phyloP scores from a whole-genome alignment of 2,888 invertebrate genomes.

The Nebria brevicollis region DNA sequence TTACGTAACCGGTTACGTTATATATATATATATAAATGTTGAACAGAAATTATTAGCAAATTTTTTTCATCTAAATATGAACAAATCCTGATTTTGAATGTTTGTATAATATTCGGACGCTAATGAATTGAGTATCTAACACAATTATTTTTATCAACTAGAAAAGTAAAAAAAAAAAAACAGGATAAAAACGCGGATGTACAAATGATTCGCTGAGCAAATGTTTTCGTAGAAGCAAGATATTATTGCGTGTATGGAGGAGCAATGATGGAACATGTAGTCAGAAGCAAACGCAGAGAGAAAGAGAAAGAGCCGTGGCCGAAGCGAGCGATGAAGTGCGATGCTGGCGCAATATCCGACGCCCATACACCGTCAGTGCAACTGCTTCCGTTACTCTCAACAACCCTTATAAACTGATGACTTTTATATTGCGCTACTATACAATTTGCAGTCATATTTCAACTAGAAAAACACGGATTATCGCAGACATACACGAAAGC shows the following conservation, averaged over 20 bases:
- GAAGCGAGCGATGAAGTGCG: constrained; percentile 37
- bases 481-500: background rate
- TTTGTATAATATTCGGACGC: background rate
- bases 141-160: background rate
- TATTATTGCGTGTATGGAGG: background rate
- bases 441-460: constrained; percentile 45
- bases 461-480: constrained; percentile 36
- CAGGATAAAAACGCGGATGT: background rate
- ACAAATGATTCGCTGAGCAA: constrained; percentile 11
- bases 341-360: constrained; percentile 45
- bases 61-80: too few relatives aligned
- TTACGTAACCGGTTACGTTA: background rate
- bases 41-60: too few relatives aligned
- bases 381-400: constrained; percentile 45
- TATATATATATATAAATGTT: background rate
- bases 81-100: background rate
- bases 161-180: background rate
- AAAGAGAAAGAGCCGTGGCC: background rate
- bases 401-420: constrained; percentile 47
- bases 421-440: constrained; percentile 44
- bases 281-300: background rate
- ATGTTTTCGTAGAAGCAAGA: constrained; percentile 1
- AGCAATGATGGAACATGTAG: background rate
- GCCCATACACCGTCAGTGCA: constrained; percentile 40
- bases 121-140: background rate